These are phyloP conservation scores for Nannobrachium achirus DNA, from an alignment of 2,113 vertebrate genomes.

Conservation along the genomic window DNA sequence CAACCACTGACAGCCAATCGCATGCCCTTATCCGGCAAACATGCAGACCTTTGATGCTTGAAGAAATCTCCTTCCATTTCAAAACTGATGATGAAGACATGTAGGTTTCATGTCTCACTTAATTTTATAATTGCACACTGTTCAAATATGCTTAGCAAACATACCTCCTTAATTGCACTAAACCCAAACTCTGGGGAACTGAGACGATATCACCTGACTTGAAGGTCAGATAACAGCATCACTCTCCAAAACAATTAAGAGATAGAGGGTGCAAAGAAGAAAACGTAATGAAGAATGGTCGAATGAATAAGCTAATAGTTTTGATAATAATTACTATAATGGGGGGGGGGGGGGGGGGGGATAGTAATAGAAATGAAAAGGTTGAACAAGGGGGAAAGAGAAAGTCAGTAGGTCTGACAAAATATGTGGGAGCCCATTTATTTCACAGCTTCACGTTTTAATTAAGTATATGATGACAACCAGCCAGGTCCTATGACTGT, in stretches of 20 bases:
- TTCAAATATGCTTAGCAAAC: constrained; percentile 41
- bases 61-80: constrained; percentile 60
- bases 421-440: too few species aligned
- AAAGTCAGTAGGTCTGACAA: too few species aligned
- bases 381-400: too few species aligned
- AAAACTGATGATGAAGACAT: constrained; percentile 57
- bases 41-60: constrained; percentile 50
- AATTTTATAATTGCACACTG: constrained; percentile 74
- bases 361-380: too few species aligned
- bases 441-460: too few species aligned
- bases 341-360: too few species aligned
- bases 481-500: too few species aligned
- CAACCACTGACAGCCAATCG: constrained; percentile 68
- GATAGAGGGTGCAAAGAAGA: too few species aligned
- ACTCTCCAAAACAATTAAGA: not conserved
- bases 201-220: constrained; percentile 9
- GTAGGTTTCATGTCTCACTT: constrained; percentile 64
- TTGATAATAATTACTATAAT: too few species aligned
- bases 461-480: too few species aligned
- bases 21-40: constrained; percentile 30
- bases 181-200: constrained; percentile 28
- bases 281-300: too few species aligned
- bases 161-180: constrained; percentile 40
- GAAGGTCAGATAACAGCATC: not conserved
- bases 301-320: too few species aligned